Evolutionary conservation across 2,797 vertebrate species (phyloP).

Genomic region (Lepus oiostolus): DNA sequence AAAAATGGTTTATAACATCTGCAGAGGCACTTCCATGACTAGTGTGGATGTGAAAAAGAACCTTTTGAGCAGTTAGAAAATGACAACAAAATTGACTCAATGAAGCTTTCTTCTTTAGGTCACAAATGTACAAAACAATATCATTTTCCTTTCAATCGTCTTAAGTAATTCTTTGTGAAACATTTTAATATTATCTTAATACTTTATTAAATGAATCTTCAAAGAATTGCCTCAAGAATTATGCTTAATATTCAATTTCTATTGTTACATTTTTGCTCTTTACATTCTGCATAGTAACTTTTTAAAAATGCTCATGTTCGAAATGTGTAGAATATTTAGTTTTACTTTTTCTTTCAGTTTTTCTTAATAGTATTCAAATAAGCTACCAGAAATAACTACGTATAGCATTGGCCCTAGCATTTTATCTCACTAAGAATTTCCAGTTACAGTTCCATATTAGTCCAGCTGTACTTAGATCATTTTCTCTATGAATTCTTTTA

Average conservation of each 20-base stretch:
- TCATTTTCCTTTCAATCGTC: background rate
- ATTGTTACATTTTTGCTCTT: background rate
- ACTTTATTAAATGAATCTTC: background rate
- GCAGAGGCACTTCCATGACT: background rate
- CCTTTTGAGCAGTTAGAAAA: background rate
- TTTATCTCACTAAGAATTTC: slow-evolving; percentile 1
- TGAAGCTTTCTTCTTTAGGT: background rate
- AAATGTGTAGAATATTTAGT: background rate
- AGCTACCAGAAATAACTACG: background rate
- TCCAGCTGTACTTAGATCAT: background rate
- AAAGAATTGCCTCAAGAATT: background rate
- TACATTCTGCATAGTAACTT: background rate
- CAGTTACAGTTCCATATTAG: background rate
- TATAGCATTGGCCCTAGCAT: background rate
- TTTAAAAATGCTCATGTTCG: background rate
- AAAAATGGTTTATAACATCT: background rate
- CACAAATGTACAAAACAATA: background rate
- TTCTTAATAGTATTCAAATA: background rate
- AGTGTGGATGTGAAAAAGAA: background rate
- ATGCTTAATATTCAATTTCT: background rate
- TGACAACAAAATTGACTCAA: background rate
- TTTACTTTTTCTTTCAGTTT: slow-evolving; percentile 6
- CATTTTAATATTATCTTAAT: background rate
- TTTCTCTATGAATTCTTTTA: background rate
- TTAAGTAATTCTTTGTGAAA: background rate